Base-by-base conservation (phyloP, 2,113 vertebrate species). In the Tychaedon coryphoeus region DNA sequence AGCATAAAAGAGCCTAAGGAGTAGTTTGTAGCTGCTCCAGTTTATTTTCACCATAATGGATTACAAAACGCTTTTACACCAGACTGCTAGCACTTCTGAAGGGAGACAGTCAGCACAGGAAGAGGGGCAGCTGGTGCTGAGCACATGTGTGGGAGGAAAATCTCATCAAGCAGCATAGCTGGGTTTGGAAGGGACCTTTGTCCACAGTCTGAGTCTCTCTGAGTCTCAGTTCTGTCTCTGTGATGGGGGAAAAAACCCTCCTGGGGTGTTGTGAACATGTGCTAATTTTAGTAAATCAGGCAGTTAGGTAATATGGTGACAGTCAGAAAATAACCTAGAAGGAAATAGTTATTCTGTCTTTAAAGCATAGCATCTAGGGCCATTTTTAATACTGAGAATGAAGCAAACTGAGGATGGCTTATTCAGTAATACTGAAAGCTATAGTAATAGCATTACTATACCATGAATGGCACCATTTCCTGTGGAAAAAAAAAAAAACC, bases 101-200 rank as follows among this genome's bases (percentile, higher is more conserved):
- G 83, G 78, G 92, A 95, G 82, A 70, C 67, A 83, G 96, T 77
- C 90, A 90, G 71, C 75, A 74, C 76, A 93, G 96, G 88, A 94
- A 95, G 96, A 91, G 92, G 91, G 91, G 88, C 92, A 96, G 88
- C 95, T 95, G 95, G 95, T 86, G 72, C 83, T 0, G 2, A 93
- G 91, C 88, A 36, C 13, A 36, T 74, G 78, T 65, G 94, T 96
- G 94, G 95, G 92, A 95, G 95, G 94, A 90, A 71, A 90, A 80
- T 51, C 88, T 93, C 75, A 67, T 86, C 76, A 73, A 66, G 64
- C 29, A 2, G 47, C 1, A 2, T 66, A 58, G 56, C 67, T 73
- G 72, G 47, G 64, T 94, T 94, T 95, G 96, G 92, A 88, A 84
- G 51, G 56, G 86, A 94, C 94, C 92, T 95, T 86, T 94, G 94